Percentiles rank a stretch among this genome's conserved stretches.
These are phyloP conservation scores for Todiramphus saurophagus DNA, from an alignment of 2,113 vertebrate genomes.

Conservation along the genomic window DNA sequence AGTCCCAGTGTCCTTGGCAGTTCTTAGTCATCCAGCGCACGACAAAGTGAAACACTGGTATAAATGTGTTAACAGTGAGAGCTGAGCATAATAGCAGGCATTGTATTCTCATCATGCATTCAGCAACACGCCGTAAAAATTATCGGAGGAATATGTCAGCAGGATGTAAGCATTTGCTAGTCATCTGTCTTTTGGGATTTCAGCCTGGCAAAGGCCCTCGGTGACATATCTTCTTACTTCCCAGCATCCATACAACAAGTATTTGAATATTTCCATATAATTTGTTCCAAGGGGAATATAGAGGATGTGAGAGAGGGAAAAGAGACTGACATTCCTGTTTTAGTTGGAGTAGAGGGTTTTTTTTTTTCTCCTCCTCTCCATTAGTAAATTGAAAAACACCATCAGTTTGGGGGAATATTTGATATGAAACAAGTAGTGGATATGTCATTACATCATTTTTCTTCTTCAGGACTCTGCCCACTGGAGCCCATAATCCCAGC, in stretches of 20 bases:
- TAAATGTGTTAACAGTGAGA: not conserved
- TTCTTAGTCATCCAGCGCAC: not conserved
- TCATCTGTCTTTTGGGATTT: constrained; percentile 43
- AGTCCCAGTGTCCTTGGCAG: not conserved
- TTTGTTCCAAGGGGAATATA: not conserved
- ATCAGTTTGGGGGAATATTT: not conserved
- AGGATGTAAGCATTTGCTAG: constrained; percentile 37
- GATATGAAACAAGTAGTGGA: not conserved
- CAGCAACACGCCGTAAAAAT: not conserved
- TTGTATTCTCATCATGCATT: not conserved
- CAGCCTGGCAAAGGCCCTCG: not conserved
- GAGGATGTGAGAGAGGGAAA: not conserved
- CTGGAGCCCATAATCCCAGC: fast-evolving
- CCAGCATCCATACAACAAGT: not conserved
- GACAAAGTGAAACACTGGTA: not conserved
- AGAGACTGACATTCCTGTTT: not conserved
- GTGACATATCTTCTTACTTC: not conserved
- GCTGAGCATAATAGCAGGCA: not conserved
- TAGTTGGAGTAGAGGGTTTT: fast-evolving
- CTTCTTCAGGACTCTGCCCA: not conserved
- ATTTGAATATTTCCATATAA: constrained; percentile 29
- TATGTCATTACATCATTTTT: not conserved
- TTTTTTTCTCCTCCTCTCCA: fast-evolving
- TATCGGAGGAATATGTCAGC: constrained; percentile 28
- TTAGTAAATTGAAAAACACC: not conserved